phyloP scores from a whole-genome alignment of 2,113 vertebrate species.

The Formicarius rufipectus region DNA sequence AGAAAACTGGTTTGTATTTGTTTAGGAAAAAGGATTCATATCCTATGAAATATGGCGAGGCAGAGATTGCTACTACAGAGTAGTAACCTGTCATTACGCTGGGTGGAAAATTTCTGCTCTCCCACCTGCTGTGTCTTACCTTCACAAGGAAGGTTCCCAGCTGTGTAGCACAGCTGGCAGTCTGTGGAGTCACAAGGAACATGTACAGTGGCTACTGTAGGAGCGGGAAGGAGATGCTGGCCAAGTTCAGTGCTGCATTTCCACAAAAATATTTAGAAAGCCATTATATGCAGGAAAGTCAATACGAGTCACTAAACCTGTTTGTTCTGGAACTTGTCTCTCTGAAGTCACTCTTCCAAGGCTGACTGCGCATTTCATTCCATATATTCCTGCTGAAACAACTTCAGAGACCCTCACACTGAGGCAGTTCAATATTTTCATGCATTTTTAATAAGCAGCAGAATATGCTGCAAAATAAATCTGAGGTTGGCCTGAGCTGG shows the following conservation, averaged over 20 bases:
- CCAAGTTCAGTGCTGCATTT: neutral
- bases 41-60: neutral
- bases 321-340: slow-evolving; percentile 23
- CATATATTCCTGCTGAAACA: neutral
- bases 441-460: slow-evolving; percentile 21
- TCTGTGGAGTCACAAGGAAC: neutral
- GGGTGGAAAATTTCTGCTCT: neutral
- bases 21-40: neutral
- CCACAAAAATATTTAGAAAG: slow-evolving; percentile 45
- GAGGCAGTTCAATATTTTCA: neutral
- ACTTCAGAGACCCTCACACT: neutral
- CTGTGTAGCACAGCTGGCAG: neutral
- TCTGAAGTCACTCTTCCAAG: neutral
- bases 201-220: neutral
- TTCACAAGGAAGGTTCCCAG: neutral
- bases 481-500: neutral
- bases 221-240: neutral
- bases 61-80: neutral
- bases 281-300: neutral
- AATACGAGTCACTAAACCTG: neutral
- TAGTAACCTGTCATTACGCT: neutral
- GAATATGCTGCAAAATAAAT: neutral
- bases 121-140: neutral
- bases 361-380: neutral
- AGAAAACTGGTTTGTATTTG: neutral